A percentile compares a stretch with the other conserved stretches of the same genome.
phyloP scores from a whole-genome alignment of 92 coral and sea anemone species.

The Micromussa lordhowensis region DNA sequence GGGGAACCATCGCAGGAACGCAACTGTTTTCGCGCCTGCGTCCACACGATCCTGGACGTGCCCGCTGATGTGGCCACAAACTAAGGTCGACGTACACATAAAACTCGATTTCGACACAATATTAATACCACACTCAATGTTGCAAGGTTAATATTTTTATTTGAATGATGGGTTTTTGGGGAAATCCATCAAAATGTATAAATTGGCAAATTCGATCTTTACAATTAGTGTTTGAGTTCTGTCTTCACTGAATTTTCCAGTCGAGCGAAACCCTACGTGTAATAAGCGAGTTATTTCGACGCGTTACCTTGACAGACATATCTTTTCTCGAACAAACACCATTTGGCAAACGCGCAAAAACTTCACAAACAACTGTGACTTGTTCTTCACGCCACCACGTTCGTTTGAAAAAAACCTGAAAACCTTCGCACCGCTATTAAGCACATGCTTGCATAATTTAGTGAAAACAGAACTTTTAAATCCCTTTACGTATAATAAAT shows the following conservation, averaged over 20 bases:
- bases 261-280: background rate
- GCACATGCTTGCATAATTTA: background rate
- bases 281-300: background rate
- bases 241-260: background rate
- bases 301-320: background rate
- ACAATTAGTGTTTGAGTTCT: background rate
- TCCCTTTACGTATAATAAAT: constrained; percentile 2
- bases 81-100: too few relatives aligned
- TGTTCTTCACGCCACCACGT: background rate
- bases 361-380: background rate
- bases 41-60: too few relatives aligned
- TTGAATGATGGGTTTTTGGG: background rate
- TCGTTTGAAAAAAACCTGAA: background rate
- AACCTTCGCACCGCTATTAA: background rate
- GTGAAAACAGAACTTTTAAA: constrained; percentile 2
- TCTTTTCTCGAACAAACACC: background rate
- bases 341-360: background rate
- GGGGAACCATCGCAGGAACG: too few relatives aligned
- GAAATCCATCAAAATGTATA: background rate
- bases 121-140: background rate
- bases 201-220: background rate
- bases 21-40: too few relatives aligned
- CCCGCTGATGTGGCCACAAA: too few relatives aligned
- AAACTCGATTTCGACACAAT: too few relatives aligned
- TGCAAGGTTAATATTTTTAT: background rate